Base-by-base conservation (phyloP, 1,140 invertebrate species). In the Drosophila santomea region DNA sequence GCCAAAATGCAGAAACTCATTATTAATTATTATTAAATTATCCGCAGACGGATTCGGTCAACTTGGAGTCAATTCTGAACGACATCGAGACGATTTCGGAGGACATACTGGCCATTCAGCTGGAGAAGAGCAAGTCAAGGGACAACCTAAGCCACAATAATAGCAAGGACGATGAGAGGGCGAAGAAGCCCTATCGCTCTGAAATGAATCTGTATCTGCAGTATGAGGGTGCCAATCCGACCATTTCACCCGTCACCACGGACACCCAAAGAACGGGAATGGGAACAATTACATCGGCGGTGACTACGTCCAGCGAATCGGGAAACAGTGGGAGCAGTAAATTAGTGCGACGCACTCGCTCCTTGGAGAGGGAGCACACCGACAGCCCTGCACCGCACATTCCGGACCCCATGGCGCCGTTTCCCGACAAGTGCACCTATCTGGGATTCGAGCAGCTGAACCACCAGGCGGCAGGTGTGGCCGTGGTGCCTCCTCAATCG, bases 11-110 rank as follows among this genome's bases (percentile, higher is more conserved):
- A 43, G 2, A 0, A 6, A n/a, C 0, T 15, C 0, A 23, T 25
- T 2, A 35, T 1, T 32, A 8, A 17, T 41, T 41, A 1, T 4
- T 2, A 28, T 2, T 5, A 2, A 44, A 41, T 17, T 15, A 23
- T 11, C 17, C 15, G 0, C 51, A 91, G 90, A 90, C 83, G 60
- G 90, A 91, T 48, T 91, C 90, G 0, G 93, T 93, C 0, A 93
- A 94, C 56, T 67, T 94, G 52, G 93, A 94, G 51, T 91, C 93
- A 10, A 85, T 94, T 45, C 68, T 94, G 0, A 93, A 94, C 59
- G 93, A 94, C 58, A 93, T 94, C 2, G 93, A 93, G 76, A 92
- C 92, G 0, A 93, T 94, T 51, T 94, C 93, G 1, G 91, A 93
- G 52, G 93, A 93, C 41, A 93, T 93, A 6, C 60, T 93, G 41